These are phyloP conservation scores for Syrrhaptes paradoxus DNA, from an alignment of 2,113 vertebrate genomes.

Conservation along the genomic window DNA sequence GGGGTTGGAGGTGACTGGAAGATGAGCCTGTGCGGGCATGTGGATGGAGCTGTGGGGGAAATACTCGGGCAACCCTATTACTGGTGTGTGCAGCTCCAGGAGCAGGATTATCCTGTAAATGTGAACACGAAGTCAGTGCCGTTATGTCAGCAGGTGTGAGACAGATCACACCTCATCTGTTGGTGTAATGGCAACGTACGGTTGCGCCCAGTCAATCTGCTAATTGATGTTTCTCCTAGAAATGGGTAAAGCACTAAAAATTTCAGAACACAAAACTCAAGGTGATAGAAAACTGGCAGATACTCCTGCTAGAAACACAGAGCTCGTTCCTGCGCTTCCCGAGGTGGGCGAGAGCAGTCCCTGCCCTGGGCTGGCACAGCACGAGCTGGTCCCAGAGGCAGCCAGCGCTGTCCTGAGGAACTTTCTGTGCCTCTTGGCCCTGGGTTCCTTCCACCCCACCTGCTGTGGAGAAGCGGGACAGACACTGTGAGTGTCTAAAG, in stretches of 20 bases:
- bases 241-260: background rate
- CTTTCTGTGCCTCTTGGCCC: background rate
- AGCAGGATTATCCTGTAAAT: background rate
- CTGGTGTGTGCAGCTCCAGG: background rate
- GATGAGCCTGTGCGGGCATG: background rate
- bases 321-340: background rate
- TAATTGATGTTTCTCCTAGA: background rate
- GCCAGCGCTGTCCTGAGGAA: accelerated
- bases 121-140: background rate
- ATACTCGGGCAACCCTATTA: background rate
- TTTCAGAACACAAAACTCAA: background rate
- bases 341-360: accelerated
- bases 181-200: background rate
- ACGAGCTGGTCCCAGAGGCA: accelerated
- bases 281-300: background rate
- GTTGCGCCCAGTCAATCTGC: background rate
- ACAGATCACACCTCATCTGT: background rate
- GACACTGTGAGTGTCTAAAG: background rate
- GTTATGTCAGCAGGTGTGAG: background rate
- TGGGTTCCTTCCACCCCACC: background rate
- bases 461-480: background rate
- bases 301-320: background rate
- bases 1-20: background rate
- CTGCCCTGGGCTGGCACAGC: accelerated
- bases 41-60: background rate